These are phyloP conservation scores for Muscicapa striata DNA, from an alignment of 2,797 vertebrate genomes.

Conservation along the genomic window DNA sequence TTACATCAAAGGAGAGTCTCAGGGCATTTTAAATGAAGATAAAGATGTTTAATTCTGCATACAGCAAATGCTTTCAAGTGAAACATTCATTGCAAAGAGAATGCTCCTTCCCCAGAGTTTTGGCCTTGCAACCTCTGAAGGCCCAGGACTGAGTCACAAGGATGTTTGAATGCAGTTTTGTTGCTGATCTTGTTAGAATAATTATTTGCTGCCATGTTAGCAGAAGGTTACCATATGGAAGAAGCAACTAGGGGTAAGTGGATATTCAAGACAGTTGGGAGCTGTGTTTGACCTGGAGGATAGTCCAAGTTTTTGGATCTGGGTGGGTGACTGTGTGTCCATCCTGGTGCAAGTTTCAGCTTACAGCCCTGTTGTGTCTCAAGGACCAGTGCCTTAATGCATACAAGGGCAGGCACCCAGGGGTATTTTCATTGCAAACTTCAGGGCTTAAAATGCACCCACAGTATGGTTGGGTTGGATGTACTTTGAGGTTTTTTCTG, in stretches of 20 bases:
- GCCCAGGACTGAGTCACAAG: not conserved
- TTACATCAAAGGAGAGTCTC: slow-evolving; percentile 24
- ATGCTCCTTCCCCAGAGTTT: not conserved
- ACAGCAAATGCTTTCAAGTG: slow-evolving; percentile 17
- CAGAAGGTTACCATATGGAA: not conserved
- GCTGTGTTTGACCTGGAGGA: not conserved
- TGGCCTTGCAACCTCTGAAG: not conserved
- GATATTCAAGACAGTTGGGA: not conserved
- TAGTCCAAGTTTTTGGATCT: not conserved
- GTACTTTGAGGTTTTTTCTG: not conserved
- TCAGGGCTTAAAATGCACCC: not conserved
- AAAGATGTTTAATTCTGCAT: slow-evolving; percentile 28
- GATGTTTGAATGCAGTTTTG: not conserved
- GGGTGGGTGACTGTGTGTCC: not conserved
- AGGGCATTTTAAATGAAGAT: slow-evolving; percentile 17
- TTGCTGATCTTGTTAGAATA: not conserved
- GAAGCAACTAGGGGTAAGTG: not conserved
- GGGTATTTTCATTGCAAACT: not conserved
- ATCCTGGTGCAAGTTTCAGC: not conserved
- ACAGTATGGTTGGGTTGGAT: not conserved
- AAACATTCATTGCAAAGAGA: not conserved
- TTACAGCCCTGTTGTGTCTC: not conserved
- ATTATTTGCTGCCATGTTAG: not conserved
- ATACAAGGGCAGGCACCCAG: not conserved
- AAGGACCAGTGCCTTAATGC: not conserved